A percentile compares a stretch with the other conserved stretches of the same genome.
Evolutionary conservation across 2,888 invertebrate genomes (phyloP).

Genomic region (Minunthozetes semirufus): DNA sequence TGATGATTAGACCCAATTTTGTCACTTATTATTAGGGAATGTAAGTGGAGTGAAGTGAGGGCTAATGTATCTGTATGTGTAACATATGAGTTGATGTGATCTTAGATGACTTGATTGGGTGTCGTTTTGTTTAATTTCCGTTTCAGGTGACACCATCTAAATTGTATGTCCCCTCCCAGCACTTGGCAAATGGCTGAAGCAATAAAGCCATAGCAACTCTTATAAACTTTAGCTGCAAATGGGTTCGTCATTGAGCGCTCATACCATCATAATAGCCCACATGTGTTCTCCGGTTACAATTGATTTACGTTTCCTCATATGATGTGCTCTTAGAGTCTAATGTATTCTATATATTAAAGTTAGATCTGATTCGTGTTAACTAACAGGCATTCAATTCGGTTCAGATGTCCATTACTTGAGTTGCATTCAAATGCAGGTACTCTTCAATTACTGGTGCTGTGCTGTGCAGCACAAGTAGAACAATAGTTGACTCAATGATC

Average conservation of each 20-base stretch:
- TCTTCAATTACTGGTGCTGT: neutral
- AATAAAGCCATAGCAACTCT: no score
- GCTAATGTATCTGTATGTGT: no score
- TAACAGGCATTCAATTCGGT: slow-evolving; percentile 16
- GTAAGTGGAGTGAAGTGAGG: no score
- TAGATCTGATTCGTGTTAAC: slow-evolving; percentile 1
- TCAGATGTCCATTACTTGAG: slow-evolving; percentile 16
- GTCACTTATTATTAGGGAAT: no score
- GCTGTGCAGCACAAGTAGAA: neutral
- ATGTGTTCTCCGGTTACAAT: slow-evolving; percentile 12
- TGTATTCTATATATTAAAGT: slow-evolving; percentile 14
- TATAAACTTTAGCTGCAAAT: no score
- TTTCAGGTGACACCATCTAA: slow-evolving; percentile 24
- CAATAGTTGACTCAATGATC: slow-evolving; percentile 25
- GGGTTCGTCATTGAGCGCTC: neutral
- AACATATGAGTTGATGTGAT: neutral
- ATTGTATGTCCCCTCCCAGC: neutral
- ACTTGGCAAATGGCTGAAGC: neutral
- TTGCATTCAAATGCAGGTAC: slow-evolving; percentile 32
- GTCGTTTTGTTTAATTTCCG: slow-evolving; percentile 9
- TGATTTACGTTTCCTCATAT: slow-evolving; percentile 24
- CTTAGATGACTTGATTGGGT: slow-evolving; percentile 16
- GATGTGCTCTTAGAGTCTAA: neutral
- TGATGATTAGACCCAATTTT: no score
- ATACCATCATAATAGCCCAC: slow-evolving; percentile 23